These are phyloP conservation scores for Lasioglossum oenotherae DNA, from an alignment of 2,888 invertebrate genomes.

Conservation along the genomic window DNA sequence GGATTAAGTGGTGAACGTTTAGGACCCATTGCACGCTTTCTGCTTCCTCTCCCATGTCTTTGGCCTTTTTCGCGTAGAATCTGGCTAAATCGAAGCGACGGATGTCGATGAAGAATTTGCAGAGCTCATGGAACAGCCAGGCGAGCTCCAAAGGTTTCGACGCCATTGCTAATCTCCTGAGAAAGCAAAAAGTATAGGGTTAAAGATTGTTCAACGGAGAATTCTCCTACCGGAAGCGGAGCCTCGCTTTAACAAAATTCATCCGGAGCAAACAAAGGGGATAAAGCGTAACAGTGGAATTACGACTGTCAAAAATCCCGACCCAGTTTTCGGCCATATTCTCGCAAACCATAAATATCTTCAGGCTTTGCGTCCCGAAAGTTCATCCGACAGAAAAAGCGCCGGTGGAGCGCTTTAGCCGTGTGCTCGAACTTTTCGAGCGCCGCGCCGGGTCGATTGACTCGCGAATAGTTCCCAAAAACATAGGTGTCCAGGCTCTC, in stretches of 20 bases:
- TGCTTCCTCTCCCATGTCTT: constrained; percentile 78
- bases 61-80: constrained; percentile 78
- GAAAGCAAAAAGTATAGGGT: background rate
- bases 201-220: background rate
- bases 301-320: constrained; percentile 17
- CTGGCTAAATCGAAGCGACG: constrained; percentile 83
- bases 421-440: background rate
- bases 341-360: background rate
- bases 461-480: background rate
- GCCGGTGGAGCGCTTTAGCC: background rate
- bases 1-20: constrained; percentile 83
- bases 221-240: background rate
- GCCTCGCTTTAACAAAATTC: background rate
- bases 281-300: constrained; percentile 9
- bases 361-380: background rate
- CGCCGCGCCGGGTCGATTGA: background rate
- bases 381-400: background rate
- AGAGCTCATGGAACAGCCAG: constrained; percentile 85
- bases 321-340: constrained; percentile 1
- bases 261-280: background rate
- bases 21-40: constrained; percentile 83
- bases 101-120: constrained; percentile 82
- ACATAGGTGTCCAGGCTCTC: background rate
- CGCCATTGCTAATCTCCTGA: constrained; percentile 74
- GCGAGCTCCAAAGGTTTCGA: constrained; percentile 83